Conservation (phyloP, 2,113 vertebrate species). For the Caracal caracal region DNA sequence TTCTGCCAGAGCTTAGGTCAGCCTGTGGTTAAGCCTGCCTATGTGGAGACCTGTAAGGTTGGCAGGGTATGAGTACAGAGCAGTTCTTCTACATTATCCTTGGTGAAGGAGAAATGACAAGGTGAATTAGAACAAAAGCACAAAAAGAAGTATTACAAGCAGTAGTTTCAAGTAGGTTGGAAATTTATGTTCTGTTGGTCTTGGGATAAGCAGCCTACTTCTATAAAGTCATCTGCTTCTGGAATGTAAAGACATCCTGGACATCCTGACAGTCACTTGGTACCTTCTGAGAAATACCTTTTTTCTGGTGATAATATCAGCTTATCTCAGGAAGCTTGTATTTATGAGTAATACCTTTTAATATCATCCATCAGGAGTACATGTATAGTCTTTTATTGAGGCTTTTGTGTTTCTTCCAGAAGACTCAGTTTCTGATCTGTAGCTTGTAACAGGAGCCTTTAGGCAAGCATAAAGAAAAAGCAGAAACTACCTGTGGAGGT, state of each 20-base stretch:
- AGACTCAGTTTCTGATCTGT: slow-evolving; percentile 51
- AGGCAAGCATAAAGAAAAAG: slow-evolving; percentile 35
- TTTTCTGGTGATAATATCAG: neutral
- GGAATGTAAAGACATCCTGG: neutral
- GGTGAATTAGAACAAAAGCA: neutral
- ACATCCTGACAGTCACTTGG: neutral
- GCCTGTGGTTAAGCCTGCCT: neutral
- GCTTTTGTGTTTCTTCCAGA: slow-evolving; percentile 66
- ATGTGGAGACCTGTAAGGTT: neutral
- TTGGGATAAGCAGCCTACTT: neutral
- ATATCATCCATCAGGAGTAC: neutral
- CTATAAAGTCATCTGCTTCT: neutral
- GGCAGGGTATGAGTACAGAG: neutral
- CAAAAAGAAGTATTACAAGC: neutral
- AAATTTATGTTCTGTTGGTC: neutral
- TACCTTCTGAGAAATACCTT: neutral
- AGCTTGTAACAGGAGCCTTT: slow-evolving; percentile 55
- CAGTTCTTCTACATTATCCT: neutral
- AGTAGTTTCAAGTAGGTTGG: neutral
- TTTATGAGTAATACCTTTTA: slow-evolving; percentile 25
- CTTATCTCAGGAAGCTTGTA: neutral
- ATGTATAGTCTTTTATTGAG: slow-evolving; percentile 49
- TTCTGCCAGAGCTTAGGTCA: neutral
- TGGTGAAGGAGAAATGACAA: neutral
- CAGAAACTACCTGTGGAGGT: slow-evolving; percentile 36